Evolutionary conservation across 2,113 vertebrate genomes (phyloP).

Genomic region (Taxidea taxus): DNA sequence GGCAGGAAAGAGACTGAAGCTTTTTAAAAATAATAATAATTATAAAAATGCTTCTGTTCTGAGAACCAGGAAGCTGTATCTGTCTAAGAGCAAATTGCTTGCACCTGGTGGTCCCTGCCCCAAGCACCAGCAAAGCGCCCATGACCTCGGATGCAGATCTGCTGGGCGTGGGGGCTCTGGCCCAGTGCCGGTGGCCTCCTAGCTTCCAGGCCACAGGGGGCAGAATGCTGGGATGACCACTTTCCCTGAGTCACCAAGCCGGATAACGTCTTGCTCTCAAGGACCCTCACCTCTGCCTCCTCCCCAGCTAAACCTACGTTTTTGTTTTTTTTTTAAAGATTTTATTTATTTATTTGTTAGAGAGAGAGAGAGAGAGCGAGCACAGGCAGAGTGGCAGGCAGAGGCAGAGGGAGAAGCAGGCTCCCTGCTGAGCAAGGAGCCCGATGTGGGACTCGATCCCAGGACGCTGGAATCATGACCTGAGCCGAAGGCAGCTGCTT

Average conservation of each 20-base stretch:
- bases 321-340: too few relatives aligned
- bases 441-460: too few relatives aligned
- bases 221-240: rapidly evolving
- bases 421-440: too few relatives aligned
- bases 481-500: too few relatives aligned
- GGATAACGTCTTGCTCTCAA: neutral
- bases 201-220: neutral
- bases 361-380: too few relatives aligned
- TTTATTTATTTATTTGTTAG: too few relatives aligned
- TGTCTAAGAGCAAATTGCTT: neutral
- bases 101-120: rapidly evolving
- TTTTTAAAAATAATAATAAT: neutral
- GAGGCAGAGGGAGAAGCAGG: too few relatives aligned
- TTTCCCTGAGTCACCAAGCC: neutral
- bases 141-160: neutral
- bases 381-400: too few relatives aligned
- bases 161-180: neutral
- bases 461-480: too few relatives aligned
- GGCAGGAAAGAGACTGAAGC: neutral
- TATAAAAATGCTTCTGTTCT: neutral
- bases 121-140: neutral
- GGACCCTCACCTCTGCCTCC: neutral
- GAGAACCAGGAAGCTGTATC: neutral
- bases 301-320: neutral
- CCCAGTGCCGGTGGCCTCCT: neutral